phyloP scores from a whole-genome alignment of 1,140 invertebrate genomes.

The Scaptomyza graminum region DNA sequence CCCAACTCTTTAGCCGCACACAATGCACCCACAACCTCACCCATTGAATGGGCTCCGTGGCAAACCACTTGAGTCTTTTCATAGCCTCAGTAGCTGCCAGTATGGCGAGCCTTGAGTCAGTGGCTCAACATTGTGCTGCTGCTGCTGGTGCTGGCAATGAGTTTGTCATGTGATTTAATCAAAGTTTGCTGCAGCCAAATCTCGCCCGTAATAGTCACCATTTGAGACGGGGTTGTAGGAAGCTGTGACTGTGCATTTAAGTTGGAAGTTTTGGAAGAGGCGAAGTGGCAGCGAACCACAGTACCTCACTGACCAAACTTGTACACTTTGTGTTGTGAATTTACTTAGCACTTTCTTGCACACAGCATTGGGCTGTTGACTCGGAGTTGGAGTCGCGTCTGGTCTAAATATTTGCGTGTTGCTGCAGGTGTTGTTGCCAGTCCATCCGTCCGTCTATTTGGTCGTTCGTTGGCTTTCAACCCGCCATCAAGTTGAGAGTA shows the following conservation, averaged over 20 bases:
- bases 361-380: conserved; percentile 46
- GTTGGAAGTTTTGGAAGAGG: conserved; percentile 13
- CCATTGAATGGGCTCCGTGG: conserved; percentile 44
- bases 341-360: conserved; percentile 77
- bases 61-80: conserved; percentile 65
- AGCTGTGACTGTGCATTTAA: conserved; percentile 49
- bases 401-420: conserved; percentile 60
- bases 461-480: conserved; percentile 8
- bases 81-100: conserved; percentile 1
- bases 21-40: background rate
- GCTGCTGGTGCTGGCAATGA: conserved; percentile 18
- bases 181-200: conserved; percentile 74
- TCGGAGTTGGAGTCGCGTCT: conserved; percentile 23
- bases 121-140: conserved; percentile 31
- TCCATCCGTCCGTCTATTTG: too few species aligned
- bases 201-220: conserved; percentile 43
- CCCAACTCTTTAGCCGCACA: background rate
- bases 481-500: conserved; percentile 18
- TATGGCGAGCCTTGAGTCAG: background rate
- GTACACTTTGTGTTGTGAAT: conserved; percentile 71
- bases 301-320: conserved; percentile 25
- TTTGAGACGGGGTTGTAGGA: background rate
- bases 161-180: conserved; percentile 75
- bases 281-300: conserved; percentile 19
- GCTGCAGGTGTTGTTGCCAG: conserved; percentile 53